Conservation (phyloP, 2,888 invertebrate species). For the Perithous albicinctus region DNA sequence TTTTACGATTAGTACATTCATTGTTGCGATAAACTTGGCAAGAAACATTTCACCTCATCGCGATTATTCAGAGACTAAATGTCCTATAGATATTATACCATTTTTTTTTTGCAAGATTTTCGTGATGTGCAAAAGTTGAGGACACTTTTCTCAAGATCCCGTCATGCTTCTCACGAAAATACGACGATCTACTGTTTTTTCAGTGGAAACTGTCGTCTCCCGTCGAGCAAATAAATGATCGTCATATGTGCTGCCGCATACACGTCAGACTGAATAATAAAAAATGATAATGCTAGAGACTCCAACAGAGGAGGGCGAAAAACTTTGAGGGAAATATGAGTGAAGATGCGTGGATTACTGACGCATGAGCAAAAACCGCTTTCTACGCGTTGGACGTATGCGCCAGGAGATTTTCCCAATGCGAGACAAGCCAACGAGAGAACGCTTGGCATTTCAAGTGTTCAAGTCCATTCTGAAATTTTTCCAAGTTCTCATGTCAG, state of each 20-base stretch:
- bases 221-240: constrained; percentile 47
- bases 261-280: constrained; percentile 59
- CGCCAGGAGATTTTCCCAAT: constrained; percentile 66
- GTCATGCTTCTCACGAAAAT: not conserved
- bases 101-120: not conserved
- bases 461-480: constrained; percentile 16
- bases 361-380: constrained; percentile 67
- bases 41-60: no score
- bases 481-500: constrained; percentile 3
- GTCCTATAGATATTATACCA: not conserved
- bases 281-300: constrained; percentile 59
- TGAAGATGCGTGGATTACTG: constrained; percentile 8
- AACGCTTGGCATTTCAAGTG: constrained; percentile 47
- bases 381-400: constrained; percentile 71
- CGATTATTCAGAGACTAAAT: no score
- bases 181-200: not conserved
- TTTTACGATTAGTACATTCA: no score
- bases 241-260: constrained; percentile 18
- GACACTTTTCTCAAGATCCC: not conserved
- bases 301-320: not conserved
- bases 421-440: constrained; percentile 38
- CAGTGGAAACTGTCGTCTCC: not conserved
- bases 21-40: no score
- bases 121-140: not conserved
- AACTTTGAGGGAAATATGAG: constrained; percentile 7